These are phyloP conservation scores for Coccyzus lansbergi DNA, from an alignment of 2,797 vertebrate genomes.

Conservation along the genomic window DNA sequence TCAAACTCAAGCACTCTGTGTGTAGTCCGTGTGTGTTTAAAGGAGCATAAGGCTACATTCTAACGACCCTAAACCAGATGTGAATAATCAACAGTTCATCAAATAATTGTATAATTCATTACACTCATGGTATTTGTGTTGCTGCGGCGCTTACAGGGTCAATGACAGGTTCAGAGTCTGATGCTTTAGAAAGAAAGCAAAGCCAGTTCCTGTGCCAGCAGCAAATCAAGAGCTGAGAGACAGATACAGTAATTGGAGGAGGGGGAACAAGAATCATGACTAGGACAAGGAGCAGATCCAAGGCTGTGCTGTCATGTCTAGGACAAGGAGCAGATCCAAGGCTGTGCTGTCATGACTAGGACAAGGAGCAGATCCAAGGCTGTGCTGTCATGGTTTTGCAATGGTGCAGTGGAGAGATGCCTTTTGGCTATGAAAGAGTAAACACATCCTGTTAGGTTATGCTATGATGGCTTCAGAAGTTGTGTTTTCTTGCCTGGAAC, in stretches of 20 bases:
- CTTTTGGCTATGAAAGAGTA: not conserved
- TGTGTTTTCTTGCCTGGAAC: not conserved
- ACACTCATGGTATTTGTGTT: not conserved
- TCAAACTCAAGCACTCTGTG: not conserved
- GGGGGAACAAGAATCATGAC: not conserved
- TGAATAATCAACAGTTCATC: not conserved
- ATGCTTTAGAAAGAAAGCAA: not conserved
- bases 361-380: not conserved
- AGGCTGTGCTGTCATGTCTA: rapidly evolving
- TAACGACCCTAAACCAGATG: not conserved
- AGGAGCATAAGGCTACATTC: not conserved
- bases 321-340: not conserved
- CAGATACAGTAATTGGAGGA: not conserved
- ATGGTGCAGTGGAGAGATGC: not conserved
- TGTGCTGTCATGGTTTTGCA: not conserved
- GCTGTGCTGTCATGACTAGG: rapidly evolving
- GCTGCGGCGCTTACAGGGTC: not conserved
- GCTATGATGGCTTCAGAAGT: not conserved
- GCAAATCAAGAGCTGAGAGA: not conserved
- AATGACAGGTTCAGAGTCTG: not conserved
- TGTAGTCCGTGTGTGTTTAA: not conserved
- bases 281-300: not conserved
- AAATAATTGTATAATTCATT: not conserved
- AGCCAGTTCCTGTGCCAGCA: not conserved
- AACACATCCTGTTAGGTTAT: not conserved